Base-by-base conservation (phyloP, 2,888 invertebrate genomes). In the Lucinisca nassula region DNA sequence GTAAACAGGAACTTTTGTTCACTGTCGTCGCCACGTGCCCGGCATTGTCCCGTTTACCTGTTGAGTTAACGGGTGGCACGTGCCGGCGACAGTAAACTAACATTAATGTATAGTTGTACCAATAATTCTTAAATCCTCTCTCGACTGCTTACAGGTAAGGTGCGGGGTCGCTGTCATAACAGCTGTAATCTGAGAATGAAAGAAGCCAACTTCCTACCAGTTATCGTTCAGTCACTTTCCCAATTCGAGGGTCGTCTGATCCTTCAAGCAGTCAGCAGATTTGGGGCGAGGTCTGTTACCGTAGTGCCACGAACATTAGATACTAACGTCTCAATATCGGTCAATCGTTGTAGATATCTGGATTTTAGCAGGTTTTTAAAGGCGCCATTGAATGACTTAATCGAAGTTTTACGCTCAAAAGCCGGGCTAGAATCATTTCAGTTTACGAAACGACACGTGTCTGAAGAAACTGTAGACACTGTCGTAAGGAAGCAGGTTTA, bases 281-380 rank as follows among this genome's bases (percentile, higher is more conserved):
- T 38, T 61, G 79, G 70, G 30, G n/a, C 37, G 3, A 8, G 10
- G 8, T 32, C 58, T 14, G 61, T 79, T 10, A 21, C 37, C 3
- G 79, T 79, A n/a, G 38, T 79, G 14, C 79, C 79, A 35, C 40
- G 70, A 30, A 70, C 70, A 1, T 38, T 79, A 21, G 79, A 79
- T 30, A 79, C 70, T 24, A 70, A 79, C 21, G 79, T 58, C n/a
- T 55, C 58, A 3, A 45, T 70, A 1, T 24, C 67, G 27, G 40
- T 79, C 0, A 38, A 38, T 32, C 14, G 49, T 17, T 45, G 27
- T 30, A 37, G 79, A 21, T 79, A 61, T 38, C 14, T 79, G 0
- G 79, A 79, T 45, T 70, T 79, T 17, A 67, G 38, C 10, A 67
- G 70, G 2, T 79, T 79, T 38, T n/a, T 79, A 1, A 79, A 79